These are phyloP conservation scores for Phalera bucephala DNA, from an alignment of 2,888 invertebrate genomes.

Conservation along the genomic window DNA sequence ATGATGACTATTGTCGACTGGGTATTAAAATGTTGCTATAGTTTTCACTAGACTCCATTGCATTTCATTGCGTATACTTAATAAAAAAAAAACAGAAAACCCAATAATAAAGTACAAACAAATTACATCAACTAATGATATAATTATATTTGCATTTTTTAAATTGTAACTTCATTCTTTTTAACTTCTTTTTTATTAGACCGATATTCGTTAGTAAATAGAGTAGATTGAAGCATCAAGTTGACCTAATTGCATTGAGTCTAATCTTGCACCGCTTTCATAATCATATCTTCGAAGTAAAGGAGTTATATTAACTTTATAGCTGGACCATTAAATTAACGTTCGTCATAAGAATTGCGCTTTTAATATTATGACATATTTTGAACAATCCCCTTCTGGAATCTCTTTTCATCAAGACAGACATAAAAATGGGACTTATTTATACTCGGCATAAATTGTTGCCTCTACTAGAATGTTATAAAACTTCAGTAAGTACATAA, in stretches of 20 bases:
- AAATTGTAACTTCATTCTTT: no score
- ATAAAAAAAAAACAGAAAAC: no score
- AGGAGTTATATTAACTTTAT: slow-evolving; percentile 15
- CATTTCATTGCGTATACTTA: no score
- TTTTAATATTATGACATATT: slow-evolving; percentile 9
- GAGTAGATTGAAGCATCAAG: no score
- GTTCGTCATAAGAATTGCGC: slow-evolving; percentile 16
- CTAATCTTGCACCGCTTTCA: slow-evolving; percentile 4
- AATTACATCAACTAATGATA: no score
- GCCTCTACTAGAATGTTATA: neutral
- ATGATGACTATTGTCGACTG: no score
- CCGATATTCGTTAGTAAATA: no score
- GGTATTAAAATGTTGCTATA: no score
- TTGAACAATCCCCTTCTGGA: neutral
- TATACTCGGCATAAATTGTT: neutral
- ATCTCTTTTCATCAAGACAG: neutral
- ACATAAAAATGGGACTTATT: neutral
- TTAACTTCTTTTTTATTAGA: no score
- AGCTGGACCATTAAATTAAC: slow-evolving; percentile 24
- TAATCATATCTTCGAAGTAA: slow-evolving; percentile 27
- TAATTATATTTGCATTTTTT: no score
- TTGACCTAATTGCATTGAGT: neutral
- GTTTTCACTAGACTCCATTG: no score
- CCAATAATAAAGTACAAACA: no score
- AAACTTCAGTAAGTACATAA: neutral